Conservation (phyloP, 1,140 invertebrate species). For the Orius insidiosus region DNA sequence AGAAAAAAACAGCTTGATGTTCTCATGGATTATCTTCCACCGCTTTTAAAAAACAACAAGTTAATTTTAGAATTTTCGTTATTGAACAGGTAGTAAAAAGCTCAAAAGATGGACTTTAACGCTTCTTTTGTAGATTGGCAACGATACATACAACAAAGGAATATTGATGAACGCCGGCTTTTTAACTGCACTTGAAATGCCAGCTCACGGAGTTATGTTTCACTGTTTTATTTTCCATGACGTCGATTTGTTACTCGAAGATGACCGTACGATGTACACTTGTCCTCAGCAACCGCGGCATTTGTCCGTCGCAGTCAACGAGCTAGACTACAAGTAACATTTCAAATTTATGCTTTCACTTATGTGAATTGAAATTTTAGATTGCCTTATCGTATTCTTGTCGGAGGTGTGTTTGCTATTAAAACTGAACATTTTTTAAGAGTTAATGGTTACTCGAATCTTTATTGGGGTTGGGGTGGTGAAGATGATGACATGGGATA, state of each 20-base stretch:
- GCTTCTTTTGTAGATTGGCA: slow-evolving; percentile 22
- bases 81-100: slow-evolving; percentile 34
- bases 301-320: slow-evolving; percentile 43
- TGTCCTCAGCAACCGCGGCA: slow-evolving; percentile 40
- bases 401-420: slow-evolving; percentile 43
- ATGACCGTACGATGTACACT: slow-evolving; percentile 44
- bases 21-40: slow-evolving; percentile 36
- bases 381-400: slow-evolving; percentile 38
- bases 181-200: slow-evolving; percentile 29
- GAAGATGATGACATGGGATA: slow-evolving; percentile 47
- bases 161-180: slow-evolving; percentile 49
- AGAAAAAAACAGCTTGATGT: slow-evolving; percentile 33
- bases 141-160: slow-evolving; percentile 45
- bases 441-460: slow-evolving; percentile 50
- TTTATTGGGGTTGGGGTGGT: slow-evolving; percentile 52
- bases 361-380: slow-evolving; percentile 24
- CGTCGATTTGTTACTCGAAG: slow-evolving; percentile 47
- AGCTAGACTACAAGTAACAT: slow-evolving; percentile 40
- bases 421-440: slow-evolving; percentile 35
- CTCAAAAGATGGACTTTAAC: not conserved
- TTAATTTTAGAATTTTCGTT: slow-evolving; percentile 43
- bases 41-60: slow-evolving; percentile 39
- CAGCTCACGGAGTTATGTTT: slow-evolving; percentile 24
- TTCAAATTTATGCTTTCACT: slow-evolving; percentile 1
- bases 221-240: slow-evolving; percentile 51